phyloP scores from a whole-genome alignment of 2,113 vertebrate genomes.

The Syngnathus scovelli region DNA sequence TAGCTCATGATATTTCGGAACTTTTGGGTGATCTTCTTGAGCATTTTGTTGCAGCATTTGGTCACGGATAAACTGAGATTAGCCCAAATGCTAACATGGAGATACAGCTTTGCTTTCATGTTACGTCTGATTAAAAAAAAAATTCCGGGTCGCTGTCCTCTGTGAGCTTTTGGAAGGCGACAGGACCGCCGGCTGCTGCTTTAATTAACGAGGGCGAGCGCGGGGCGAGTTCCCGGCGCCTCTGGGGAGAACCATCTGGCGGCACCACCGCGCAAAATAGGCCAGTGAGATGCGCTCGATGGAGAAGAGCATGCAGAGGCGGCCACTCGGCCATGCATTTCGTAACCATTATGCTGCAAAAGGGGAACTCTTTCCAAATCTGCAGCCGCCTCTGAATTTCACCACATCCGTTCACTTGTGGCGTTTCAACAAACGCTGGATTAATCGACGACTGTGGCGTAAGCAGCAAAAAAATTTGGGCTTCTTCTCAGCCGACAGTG shows the following conservation, averaged over 20 bases:
- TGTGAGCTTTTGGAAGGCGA: background rate
- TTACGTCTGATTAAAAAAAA: background rate
- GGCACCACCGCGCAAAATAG: conserved; percentile 26
- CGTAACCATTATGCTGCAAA: conserved; percentile 26
- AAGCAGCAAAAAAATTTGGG: conserved; percentile 14
- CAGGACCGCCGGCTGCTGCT: conserved; percentile 6
- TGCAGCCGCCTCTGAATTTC: background rate
- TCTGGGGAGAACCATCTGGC: conserved; percentile 50
- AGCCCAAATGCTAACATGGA: background rate
- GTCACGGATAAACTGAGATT: background rate
- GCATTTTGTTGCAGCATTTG: background rate
- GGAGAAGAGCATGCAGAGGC: background rate
- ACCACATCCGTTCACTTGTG: background rate
- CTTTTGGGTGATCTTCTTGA: background rate
- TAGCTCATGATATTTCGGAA: background rate
- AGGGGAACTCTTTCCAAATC: background rate
- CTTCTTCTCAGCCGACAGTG: conserved; percentile 32
- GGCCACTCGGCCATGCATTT: conserved; percentile 17
- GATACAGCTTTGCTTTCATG: background rate
- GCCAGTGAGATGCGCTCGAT: background rate
- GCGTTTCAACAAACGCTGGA: no score
- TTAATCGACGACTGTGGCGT: background rate
- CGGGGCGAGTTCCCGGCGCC: conserved; percentile 26
- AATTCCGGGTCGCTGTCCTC: background rate
- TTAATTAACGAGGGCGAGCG: conserved; percentile 44